phyloP scores from a whole-genome alignment of 2,888 invertebrate species.

The Caprella mutica region DNA sequence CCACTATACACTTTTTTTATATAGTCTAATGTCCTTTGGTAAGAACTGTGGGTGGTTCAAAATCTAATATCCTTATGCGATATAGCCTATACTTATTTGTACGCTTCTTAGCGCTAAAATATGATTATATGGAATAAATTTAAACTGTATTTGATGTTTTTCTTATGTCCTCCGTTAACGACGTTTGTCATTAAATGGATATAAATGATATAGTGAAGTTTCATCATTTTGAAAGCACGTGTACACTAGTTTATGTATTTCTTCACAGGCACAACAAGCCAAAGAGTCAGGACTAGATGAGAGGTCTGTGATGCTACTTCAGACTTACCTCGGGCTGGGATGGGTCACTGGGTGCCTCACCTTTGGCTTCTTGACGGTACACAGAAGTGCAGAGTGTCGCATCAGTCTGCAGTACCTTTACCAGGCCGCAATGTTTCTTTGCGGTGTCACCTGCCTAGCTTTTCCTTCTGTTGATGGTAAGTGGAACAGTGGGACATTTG shows the following conservation, averaged over 20 bases:
- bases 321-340: conserved; percentile 66
- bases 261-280: conserved; percentile 41
- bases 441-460: conserved; percentile 62
- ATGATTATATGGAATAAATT: too few relatives aligned
- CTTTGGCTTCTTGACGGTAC: conserved; percentile 69
- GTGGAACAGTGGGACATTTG: conserved; percentile 44
- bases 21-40: too few relatives aligned
- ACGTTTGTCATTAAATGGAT: too few relatives aligned
- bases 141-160: too few relatives aligned
- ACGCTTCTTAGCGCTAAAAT: too few relatives aligned
- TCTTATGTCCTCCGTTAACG: too few relatives aligned
- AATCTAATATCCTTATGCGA: too few relatives aligned
- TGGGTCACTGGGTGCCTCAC: conserved; percentile 71
- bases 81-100: too few relatives aligned
- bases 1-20: too few relatives aligned
- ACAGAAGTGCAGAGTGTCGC: conserved; percentile 69
- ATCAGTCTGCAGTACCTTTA: conserved; percentile 75
- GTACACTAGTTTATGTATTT: not conserved
- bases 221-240: too few relatives aligned
- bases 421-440: conserved; percentile 66
- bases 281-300: conserved; percentile 59
- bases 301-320: conserved; percentile 53
- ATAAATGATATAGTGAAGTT: too few relatives aligned
- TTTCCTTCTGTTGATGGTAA: conserved; percentile 64
- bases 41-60: too few relatives aligned